Percentiles rank a stretch among this genome's conserved stretches.
phyloP scores from a whole-genome alignment of 2,113 vertebrate species.

The Ornithorhynchus anatinus region DNA sequence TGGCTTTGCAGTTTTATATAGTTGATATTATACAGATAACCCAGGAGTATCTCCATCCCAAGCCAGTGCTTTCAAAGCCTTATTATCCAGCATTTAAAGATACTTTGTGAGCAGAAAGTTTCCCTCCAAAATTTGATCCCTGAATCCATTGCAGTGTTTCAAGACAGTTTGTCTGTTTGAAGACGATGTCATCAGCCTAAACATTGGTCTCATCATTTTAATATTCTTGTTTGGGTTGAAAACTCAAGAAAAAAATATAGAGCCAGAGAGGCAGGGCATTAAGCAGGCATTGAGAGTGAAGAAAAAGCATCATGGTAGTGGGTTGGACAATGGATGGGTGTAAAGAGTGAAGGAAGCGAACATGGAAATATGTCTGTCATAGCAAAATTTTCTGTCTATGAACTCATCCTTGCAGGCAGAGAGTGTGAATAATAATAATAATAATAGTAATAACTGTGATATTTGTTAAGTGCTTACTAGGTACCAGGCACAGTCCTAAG shows the following conservation, averaged over 20 bases:
- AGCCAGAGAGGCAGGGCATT: slow-evolving; percentile 37
- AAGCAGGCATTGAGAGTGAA: slow-evolving; percentile 24
- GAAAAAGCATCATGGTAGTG: too few species aligned
- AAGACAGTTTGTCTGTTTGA: slow-evolving; percentile 66
- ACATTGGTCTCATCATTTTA: slow-evolving; percentile 65
- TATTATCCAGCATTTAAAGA: slow-evolving; percentile 63
- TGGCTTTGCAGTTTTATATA: slow-evolving; percentile 57
- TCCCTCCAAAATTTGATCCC: slow-evolving; percentile 61
- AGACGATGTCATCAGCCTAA: slow-evolving; percentile 65
- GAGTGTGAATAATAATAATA: too few species aligned
- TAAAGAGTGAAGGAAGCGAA: too few species aligned
- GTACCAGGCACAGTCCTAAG: too few species aligned
- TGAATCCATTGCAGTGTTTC: slow-evolving; percentile 63
- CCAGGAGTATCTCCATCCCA: slow-evolving; percentile 42
- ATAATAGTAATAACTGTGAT: too few species aligned
- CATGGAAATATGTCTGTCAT: neutral
- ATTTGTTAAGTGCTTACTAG: too few species aligned
- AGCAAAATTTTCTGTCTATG: neutral
- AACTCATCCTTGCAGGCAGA: too few species aligned
- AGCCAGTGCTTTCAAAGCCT: slow-evolving; percentile 57
- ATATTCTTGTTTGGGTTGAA: slow-evolving; percentile 58
- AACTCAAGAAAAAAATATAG: slow-evolving; percentile 53
- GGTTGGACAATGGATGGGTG: too few species aligned
- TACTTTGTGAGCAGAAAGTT: slow-evolving; percentile 61
- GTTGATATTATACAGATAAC: slow-evolving; percentile 66